Conservation (phyloP, 2,797 vertebrate genomes). For the Amphiprion clarkii region DNA sequence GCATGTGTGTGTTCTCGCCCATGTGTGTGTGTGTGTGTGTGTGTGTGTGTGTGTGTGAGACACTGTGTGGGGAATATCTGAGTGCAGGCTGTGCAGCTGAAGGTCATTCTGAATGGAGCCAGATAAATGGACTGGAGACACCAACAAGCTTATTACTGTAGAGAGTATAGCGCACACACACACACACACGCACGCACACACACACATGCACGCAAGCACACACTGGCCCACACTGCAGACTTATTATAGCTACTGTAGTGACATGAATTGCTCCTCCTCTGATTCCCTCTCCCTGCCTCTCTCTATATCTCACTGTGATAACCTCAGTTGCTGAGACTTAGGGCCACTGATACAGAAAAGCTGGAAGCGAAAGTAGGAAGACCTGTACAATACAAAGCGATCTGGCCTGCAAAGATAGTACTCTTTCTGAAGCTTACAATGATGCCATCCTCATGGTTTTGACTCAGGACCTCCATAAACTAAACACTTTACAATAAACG, state of each 20-base stretch:
- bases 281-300: constrained; percentile 43
- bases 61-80: constrained; percentile 41
- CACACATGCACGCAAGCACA: neutral
- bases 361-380: constrained; percentile 16
- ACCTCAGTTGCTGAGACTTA: constrained; percentile 33
- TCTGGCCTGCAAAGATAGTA: neutral
- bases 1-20: neutral
- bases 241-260: constrained; percentile 55
- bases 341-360: constrained; percentile 17
- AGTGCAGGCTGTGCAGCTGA: constrained; percentile 56
- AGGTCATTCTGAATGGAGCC: constrained; percentile 72
- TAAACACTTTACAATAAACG: neutral
- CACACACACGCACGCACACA: neutral
- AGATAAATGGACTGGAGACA: constrained; percentile 72
- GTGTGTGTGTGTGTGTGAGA: neutral
- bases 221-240: constrained; percentile 29
- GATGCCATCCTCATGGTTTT: neutral
- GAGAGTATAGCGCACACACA: constrained; percentile 3
- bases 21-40: neutral
- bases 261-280: constrained; percentile 62
- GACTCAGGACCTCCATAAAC: neutral
- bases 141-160: constrained; percentile 74
- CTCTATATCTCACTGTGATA: constrained; percentile 60
- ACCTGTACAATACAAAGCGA: constrained; percentile 7
- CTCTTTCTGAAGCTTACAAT: neutral